Evolutionary conservation across 2,113 vertebrate genomes (phyloP).

Genomic region (Chamaea fasciata): DNA sequence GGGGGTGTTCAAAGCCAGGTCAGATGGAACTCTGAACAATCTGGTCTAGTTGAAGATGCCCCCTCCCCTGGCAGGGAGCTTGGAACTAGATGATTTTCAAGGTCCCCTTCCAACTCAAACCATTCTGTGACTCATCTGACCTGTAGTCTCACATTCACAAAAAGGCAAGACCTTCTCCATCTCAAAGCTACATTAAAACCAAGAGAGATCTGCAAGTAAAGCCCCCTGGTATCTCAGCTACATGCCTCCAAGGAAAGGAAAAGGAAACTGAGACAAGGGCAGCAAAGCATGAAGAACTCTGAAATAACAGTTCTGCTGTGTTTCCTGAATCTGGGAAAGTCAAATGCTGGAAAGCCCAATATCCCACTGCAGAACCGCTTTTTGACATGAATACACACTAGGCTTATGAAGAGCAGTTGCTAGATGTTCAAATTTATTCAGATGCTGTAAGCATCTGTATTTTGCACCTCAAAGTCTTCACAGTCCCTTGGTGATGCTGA

Average conservation of each 20-base stretch:
- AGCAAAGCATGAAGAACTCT: not conserved
- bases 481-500: not conserved
- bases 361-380: not conserved
- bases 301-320: not conserved
- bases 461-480: slow-evolving; percentile 1
- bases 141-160: not conserved
- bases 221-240: not conserved
- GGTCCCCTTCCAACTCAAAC: not conserved
- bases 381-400: not conserved
- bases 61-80: not conserved
- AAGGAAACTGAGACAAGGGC: not conserved
- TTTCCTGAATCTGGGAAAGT: not conserved
- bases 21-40: not conserved
- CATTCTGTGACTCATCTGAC: not conserved
- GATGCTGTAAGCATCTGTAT: not conserved
- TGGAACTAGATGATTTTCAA: not conserved
- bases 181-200: not conserved
- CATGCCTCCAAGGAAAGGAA: not conserved
- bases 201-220: not conserved
- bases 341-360: not conserved
- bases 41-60: not conserved
- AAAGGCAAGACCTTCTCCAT: not conserved
- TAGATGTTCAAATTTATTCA: not conserved
- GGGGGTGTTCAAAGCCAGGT: not conserved
- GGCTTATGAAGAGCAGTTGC: not conserved